Evolutionary conservation across 2,113 vertebrate species (phyloP).

Genomic region (Jacana jacana): DNA sequence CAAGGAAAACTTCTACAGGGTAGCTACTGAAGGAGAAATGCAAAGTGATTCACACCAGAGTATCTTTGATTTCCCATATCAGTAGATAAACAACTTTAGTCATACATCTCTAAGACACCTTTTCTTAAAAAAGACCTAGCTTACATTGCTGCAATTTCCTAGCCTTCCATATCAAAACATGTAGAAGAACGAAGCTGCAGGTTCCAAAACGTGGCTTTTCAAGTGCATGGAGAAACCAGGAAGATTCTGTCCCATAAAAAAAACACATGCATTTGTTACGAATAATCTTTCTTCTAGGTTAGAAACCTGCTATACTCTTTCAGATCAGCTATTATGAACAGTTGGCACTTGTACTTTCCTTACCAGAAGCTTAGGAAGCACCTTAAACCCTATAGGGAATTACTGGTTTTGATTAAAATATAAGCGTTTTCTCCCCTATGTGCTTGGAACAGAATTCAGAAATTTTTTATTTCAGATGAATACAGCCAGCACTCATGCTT

Average conservation of each 20-base stretch:
- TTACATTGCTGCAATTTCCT: background rate
- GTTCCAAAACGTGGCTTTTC: background rate
- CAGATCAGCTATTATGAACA: background rate
- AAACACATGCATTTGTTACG: rapidly evolving
- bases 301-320: background rate
- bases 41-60: conserved; percentile 31
- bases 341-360: background rate
- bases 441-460: background rate
- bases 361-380: background rate
- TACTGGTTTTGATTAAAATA: background rate
- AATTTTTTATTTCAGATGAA: background rate
- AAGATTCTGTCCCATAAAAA: background rate
- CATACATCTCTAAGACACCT: background rate
- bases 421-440: background rate
- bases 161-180: background rate
- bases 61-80: conserved; percentile 24
- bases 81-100: conserved; percentile 8
- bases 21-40: conserved; percentile 44
- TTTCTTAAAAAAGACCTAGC: background rate
- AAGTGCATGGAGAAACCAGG: background rate
- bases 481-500: background rate
- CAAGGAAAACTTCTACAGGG: background rate
- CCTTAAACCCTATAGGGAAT: background rate
- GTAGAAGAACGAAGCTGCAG: background rate
- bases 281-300: background rate